Conservation (phyloP, 2,113 vertebrate species). For the Mungos mungo region DNA sequence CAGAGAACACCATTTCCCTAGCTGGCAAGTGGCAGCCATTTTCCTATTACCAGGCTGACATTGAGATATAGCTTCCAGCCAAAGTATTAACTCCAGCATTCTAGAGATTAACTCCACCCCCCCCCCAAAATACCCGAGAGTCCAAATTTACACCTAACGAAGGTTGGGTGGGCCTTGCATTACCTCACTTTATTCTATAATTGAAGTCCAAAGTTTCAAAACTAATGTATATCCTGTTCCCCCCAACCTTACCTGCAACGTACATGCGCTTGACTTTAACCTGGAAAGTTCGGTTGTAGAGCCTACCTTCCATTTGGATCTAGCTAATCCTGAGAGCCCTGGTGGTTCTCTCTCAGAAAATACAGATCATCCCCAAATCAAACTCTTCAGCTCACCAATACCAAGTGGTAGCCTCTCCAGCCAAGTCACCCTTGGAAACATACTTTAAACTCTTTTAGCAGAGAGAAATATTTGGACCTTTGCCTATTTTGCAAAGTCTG, state of each 20-base stretch:
- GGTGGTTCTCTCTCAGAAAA: slow-evolving; percentile 79
- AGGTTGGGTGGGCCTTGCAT: background rate
- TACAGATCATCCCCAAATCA: slow-evolving; percentile 75
- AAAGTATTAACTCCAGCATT: background rate
- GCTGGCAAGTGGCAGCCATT: background rate
- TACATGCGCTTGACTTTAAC: slow-evolving; percentile 48
- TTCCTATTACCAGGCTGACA: background rate
- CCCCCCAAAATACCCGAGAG: background rate
- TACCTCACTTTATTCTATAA: background rate
- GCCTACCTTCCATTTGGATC: slow-evolving; percentile 66
- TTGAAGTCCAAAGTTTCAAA: slow-evolving; percentile 46
- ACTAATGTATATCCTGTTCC: background rate
- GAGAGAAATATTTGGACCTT: slow-evolving; percentile 84
- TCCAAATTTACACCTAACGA: background rate
- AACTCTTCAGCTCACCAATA: slow-evolving; percentile 78
- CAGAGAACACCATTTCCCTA: background rate
- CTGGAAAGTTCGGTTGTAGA: slow-evolving; percentile 59
- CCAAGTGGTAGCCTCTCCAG: slow-evolving; percentile 77
- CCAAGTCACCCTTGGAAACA: slow-evolving; percentile 84
- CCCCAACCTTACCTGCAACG: background rate
- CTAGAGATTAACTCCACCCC: background rate
- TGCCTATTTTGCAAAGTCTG: slow-evolving; percentile 85
- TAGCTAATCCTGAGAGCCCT: slow-evolving; percentile 61
- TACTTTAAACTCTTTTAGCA: slow-evolving; percentile 84
- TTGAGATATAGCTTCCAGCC: background rate